These are phyloP conservation scores for Trachops cirrhosus DNA, from an alignment of 2,797 vertebrate genomes.

Conservation along the genomic window DNA sequence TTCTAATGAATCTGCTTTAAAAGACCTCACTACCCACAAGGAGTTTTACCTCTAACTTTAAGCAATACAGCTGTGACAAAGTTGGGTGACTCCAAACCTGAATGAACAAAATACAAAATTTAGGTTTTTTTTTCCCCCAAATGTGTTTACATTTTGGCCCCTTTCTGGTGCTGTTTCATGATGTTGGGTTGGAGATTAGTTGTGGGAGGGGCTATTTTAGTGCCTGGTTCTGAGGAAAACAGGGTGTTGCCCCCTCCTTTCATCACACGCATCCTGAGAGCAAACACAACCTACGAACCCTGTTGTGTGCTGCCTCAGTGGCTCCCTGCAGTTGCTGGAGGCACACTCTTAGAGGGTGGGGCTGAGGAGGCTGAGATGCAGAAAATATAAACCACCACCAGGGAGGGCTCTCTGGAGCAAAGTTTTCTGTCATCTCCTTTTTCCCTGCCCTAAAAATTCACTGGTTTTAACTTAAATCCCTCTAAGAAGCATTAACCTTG, in stretches of 20 bases:
- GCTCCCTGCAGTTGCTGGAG: conserved; percentile 8
- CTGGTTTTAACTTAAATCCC: neutral
- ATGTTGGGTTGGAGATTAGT: neutral
- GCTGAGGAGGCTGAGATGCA: neutral
- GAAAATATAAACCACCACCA: neutral
- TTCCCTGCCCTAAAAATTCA: neutral
- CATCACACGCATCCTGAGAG: conserved; percentile 34
- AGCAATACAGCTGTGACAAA: neutral
- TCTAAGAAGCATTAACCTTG: neutral
- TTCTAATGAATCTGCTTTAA: neutral
- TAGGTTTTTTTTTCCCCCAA: neutral
- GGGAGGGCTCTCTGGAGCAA: neutral
- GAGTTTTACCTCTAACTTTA: neutral
- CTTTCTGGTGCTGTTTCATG: neutral
- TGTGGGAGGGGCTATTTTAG: neutral
- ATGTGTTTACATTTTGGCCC: neutral
- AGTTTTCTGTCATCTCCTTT: neutral
- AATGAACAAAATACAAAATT: neutral
- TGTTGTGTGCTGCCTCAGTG: neutral
- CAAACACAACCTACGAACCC: conserved; percentile 25
- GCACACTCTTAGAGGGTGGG: neutral
- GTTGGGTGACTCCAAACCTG: neutral
- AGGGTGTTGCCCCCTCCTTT: neutral
- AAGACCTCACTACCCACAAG: neutral
- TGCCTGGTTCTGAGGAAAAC: neutral